Conservation (phyloP, 2,797 vertebrate genomes). For the Delichon dasypus region DNA sequence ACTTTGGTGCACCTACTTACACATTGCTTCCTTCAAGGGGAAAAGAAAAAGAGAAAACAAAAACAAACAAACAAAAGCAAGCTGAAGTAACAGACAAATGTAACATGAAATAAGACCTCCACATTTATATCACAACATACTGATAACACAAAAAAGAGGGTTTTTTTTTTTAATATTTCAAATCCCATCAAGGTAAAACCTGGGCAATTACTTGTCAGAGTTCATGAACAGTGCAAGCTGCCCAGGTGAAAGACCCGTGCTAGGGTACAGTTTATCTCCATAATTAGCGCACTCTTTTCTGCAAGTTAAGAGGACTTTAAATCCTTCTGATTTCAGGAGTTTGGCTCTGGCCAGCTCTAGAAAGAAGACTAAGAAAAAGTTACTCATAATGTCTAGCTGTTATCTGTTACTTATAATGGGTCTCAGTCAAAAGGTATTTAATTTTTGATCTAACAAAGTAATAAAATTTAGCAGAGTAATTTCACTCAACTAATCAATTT, state of each 20-base stretch:
- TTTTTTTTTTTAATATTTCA: not conserved
- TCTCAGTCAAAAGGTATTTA: not conserved
- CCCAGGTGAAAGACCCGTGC: not conserved
- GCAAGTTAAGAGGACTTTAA: not conserved
- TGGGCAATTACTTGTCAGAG: not conserved
- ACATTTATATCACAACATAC: not conserved
- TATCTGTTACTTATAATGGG: not conserved
- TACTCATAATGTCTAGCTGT: not conserved
- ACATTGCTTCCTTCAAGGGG: not conserved
- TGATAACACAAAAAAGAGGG: not conserved
- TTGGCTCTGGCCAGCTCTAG: not conserved
- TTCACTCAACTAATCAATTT: not conserved
- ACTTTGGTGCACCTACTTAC: not conserved
- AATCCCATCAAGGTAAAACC: not conserved
- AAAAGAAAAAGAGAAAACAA: not conserved
- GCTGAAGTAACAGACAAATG: not conserved
- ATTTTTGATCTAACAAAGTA: not conserved
- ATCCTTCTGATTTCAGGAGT: not conserved
- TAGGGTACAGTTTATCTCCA: not conserved
- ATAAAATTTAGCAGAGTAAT: not conserved
- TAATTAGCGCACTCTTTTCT: not conserved
- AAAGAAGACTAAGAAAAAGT: not conserved
- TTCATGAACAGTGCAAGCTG: not conserved
- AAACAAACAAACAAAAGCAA: not conserved
- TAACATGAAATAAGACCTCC: not conserved